Evolutionary conservation across 1,140 invertebrate species (phyloP), one percentile per base, ranked within the genome.

Genomic region (Bombus waltoni): DNA sequence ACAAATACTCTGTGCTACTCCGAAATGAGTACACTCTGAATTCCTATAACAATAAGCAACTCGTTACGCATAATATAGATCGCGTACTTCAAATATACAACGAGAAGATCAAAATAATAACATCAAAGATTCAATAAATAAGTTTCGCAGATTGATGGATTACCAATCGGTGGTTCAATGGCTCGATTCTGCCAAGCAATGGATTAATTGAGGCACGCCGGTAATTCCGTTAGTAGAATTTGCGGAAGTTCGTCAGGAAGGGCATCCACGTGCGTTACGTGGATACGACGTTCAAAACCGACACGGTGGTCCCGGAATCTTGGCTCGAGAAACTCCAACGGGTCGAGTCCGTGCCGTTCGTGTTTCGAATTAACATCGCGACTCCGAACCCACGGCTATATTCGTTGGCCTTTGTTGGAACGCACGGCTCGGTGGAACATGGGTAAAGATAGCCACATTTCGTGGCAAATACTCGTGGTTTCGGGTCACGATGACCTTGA

Each of bases 391-490:
- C 73, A 47, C 74, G 86, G 35, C 86, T 90, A 90, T 90, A 90
- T 90, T 76, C 82, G 89, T 90, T 80, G 88, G 89, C 82, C 88
- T 90, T 90, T 90, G 89, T 90, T 81, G 89, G 88, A 87, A 85
- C 74, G 78, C 74, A 74, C 38, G 75, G 59, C 73, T 83, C 62
- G 80, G 35, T 32, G 75, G 78, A 81, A 66, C 47, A 13, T 28
- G 88, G 82, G 71, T 90, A 90, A 90, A 90, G 88, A 90, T 90
- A 90, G 86, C 81, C 78, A n/a, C 76, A 65, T 89, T 79, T 84
- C 88, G 86, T 32, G 75, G 86, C 79, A 72, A 90, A 80, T 87
- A 70, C 53, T 82, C 73, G 70, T 80, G 75, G 87, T 87, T 78
- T 90, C 75, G 66, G 81, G 81, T 65, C 70, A 40, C 53, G 73